Base-by-base conservation (phyloP, 2,888 invertebrate genomes). In the Macrophya annulata region DNA sequence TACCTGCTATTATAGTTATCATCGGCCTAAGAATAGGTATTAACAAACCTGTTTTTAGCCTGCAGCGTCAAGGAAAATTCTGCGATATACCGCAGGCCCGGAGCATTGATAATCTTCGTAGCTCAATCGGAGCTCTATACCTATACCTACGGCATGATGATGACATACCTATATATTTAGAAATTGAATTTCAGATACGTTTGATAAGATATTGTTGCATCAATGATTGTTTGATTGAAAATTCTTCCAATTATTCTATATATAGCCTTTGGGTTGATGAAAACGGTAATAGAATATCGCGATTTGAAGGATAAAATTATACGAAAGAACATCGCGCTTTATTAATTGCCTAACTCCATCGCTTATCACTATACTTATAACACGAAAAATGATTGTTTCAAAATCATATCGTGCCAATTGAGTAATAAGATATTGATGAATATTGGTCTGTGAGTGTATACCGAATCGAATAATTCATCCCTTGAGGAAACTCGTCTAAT, bases 101-200 rank as follows among this genome's bases (percentile, higher is more conserved):
- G 68, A 68, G 12, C 37, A 37, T 37, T 68, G 15, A n/a, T 45
- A 74, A 74, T 45, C 72, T 74, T 1, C 43, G 15, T 8, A 43
- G 72, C 72, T 45, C 45, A 72, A 72, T 72, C 72, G 43, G 72
- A 72, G 45, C 72, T 43, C n/a, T 43, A 21, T 43, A 25, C 8
- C 8, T 48, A 48, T 68, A 31, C 25, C 31, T 17, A 68, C 12
- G 17, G 31, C 68, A 1, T 12, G 31, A 68, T 37, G 45, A 71
- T 71, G 40, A 17, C 6, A 71, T n/a, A n/a, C n/a, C n/a, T n/a
- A n/a, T n/a, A n/a, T 40, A 37, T 68, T 17, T 37, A 9, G 37
- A 12, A 71, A 71, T 71, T 40, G 37, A 71, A 71, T 71, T 40
- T 71, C 17, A 8, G 25, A 15, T 40, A 40, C 40, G 12, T 17